Evolutionary conservation across 2,113 vertebrate genomes (phyloP).

Genomic region (Nycticebus coucang): DNA sequence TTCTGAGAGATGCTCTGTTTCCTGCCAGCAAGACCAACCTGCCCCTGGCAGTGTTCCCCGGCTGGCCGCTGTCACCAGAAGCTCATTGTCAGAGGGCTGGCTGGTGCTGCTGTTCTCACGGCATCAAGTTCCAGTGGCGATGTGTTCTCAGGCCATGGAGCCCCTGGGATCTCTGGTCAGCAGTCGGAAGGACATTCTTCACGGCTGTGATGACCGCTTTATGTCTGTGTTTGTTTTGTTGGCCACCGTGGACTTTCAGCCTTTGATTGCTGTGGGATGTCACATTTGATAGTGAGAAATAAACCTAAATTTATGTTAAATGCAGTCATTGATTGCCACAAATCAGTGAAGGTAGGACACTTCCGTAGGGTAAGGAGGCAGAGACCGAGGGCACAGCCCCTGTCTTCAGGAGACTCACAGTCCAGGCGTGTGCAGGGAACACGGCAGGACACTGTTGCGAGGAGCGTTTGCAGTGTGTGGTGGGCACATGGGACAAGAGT

Average conservation of each 20-base stretch:
- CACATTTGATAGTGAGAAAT: neutral
- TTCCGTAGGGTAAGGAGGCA: neutral
- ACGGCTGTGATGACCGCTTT: neutral
- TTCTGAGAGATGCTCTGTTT: constrained; percentile 19
- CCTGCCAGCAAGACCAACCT: neutral
- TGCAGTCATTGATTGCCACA: neutral
- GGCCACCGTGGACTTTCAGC: neutral
- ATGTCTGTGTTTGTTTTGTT: neutral
- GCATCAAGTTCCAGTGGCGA: neutral
- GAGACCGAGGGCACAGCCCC: neutral
- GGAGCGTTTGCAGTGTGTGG: neutral
- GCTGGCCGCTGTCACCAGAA: neutral
- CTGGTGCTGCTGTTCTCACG: neutral
- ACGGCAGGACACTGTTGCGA: accelerated
- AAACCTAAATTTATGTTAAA: neutral
- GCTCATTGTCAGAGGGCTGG: neutral
- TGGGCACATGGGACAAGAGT: neutral
- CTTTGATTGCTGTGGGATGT: neutral
- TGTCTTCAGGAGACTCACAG: neutral
- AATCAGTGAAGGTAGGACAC: neutral
- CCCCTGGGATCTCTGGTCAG: neutral
- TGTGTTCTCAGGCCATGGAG: neutral
- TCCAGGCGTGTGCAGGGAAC: accelerated
- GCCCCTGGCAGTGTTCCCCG: neutral
- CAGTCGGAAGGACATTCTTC: neutral